These are phyloP conservation scores for Loris lydekkerianus DNA, from an alignment of 2,797 vertebrate genomes.

Conservation along the genomic window DNA sequence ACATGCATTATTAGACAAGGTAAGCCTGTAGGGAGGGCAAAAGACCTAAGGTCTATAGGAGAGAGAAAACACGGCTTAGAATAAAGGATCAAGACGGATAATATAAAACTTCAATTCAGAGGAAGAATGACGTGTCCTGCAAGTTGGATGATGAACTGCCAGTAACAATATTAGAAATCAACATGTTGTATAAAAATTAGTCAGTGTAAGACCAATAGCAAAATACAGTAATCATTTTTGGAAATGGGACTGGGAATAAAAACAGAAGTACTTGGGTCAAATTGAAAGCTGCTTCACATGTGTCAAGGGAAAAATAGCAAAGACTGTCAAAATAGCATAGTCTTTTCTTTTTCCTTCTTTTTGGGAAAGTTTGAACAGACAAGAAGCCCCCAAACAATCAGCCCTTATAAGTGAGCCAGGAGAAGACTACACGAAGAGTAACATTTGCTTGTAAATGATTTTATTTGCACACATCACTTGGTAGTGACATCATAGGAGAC, in stretches of 20 bases:
- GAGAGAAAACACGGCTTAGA: neutral
- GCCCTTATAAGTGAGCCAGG: neutral
- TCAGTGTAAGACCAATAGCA: constrained; percentile 42
- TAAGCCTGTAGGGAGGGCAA: neutral
- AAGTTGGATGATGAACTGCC: constrained; percentile 54
- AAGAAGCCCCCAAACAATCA: neutral
- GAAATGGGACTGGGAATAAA: constrained; percentile 43
- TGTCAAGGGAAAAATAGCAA: constrained; percentile 72
- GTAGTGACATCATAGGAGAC: neutral
- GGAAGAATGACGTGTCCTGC: constrained; percentile 37
- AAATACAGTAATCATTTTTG: constrained; percentile 74
- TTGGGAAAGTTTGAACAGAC: constrained; percentile 43
- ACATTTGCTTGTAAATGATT: neutral
- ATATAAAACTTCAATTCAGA: constrained; percentile 51
- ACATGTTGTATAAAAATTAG: constrained; percentile 67
- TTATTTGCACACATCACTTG: neutral
- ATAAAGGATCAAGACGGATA: constrained; percentile 54
- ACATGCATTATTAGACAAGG: constrained; percentile 61
- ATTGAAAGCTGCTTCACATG: constrained; percentile 57
- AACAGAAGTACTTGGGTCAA: constrained; percentile 36
- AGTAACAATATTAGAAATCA: constrained; percentile 73
- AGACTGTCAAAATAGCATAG: constrained; percentile 56
- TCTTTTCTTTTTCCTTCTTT: constrained; percentile 35
- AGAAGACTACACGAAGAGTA: neutral
- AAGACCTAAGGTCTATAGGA: neutral